These are phyloP conservation scores for Tyrannus savana DNA, from an alignment of 2,113 vertebrate genomes.

Conservation along the genomic window DNA sequence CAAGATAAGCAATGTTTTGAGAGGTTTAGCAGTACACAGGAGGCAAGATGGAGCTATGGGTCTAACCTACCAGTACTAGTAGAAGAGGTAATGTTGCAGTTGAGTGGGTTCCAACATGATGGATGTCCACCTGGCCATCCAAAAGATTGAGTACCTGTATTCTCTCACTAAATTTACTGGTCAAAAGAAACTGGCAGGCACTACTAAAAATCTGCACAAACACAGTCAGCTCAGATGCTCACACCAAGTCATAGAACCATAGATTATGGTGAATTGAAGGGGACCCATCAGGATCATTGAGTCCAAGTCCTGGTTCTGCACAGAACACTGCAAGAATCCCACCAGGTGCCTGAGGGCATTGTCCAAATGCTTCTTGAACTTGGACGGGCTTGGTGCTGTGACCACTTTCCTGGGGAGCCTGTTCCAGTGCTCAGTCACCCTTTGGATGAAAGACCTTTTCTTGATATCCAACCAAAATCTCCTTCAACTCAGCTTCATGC, in stretches of 20 bases:
- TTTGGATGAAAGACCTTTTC: background rate
- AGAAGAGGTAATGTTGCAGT: background rate
- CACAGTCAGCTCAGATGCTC: background rate
- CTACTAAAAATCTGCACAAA: background rate
- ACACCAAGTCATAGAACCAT: background rate
- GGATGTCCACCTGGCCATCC: background rate
- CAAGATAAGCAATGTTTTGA: background rate
- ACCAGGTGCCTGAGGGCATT: background rate
- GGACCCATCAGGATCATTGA: fast-evolving
- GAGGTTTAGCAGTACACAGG: background rate
- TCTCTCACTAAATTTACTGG: background rate
- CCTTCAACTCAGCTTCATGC: no score
- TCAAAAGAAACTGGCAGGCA: background rate
- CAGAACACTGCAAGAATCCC: no score
- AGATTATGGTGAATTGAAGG: background rate
- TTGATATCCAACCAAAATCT: background rate
- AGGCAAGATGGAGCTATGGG: background rate
- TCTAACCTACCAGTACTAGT: background rate
- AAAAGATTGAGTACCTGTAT: background rate
- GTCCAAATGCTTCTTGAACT: background rate
- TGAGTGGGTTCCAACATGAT: fast-evolving
- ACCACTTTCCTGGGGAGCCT: background rate
- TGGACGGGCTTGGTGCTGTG: background rate
- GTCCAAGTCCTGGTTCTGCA: background rate
- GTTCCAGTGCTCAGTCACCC: background rate